Conservation (phyloP, 2,888 invertebrate genomes). For the Nemotelus nigrinus region DNA sequence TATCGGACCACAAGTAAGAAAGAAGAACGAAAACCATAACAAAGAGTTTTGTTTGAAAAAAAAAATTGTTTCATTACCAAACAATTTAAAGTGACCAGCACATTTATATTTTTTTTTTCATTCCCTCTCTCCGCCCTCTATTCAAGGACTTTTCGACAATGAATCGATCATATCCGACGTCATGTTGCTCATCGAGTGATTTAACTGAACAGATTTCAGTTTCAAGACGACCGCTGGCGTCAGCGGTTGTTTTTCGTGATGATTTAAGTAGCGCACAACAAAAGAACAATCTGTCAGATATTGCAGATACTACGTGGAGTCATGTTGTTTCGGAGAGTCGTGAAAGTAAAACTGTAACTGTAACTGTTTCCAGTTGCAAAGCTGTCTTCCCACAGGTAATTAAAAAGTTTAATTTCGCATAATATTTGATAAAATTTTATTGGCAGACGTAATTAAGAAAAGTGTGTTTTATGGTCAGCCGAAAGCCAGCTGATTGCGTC, state of each 20-base stretch:
- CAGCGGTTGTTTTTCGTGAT: slow-evolving; percentile 53
- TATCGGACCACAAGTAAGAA: slow-evolving; percentile 66
- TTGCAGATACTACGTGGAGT: slow-evolving; percentile 53
- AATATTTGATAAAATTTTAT: no score
- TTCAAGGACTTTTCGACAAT: slow-evolving; percentile 51
- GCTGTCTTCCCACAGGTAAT: slow-evolving; percentile 54
- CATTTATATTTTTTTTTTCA: no score
- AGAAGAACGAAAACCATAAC: background rate
- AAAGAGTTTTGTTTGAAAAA: background rate
- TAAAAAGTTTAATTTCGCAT: no score
- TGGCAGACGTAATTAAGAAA: no score
- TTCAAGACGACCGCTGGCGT: slow-evolving; percentile 53
- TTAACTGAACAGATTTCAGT: slow-evolving; percentile 53
- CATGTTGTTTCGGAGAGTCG: slow-evolving; percentile 52
- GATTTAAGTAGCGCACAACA: slow-evolving; percentile 52
- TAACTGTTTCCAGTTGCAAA: slow-evolving; percentile 52
- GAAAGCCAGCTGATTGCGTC: no score
- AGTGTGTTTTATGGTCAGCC: no score
- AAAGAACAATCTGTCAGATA: slow-evolving; percentile 52
- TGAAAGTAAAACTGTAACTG: slow-evolving; percentile 49
- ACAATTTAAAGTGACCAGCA: background rate
- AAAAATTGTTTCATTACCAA: background rate
- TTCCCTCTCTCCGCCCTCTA: background rate
- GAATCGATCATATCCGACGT: slow-evolving; percentile 54
- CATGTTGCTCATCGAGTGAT: slow-evolving; percentile 54